Evolutionary conservation across 2,888 invertebrate genomes (phyloP).

Genomic region (Drosophila sordidula): DNA sequence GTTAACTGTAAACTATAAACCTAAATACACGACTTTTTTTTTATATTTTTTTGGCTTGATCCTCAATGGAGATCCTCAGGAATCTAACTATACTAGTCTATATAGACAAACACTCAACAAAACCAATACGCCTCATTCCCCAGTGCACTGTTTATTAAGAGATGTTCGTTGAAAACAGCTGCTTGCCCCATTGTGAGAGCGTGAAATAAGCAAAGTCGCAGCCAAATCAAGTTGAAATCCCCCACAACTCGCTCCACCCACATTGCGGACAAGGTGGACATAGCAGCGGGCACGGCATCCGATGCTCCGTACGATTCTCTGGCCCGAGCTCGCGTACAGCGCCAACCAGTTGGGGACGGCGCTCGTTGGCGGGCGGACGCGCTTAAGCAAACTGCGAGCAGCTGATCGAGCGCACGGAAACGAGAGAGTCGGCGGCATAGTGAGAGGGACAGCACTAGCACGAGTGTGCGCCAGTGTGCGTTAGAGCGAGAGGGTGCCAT

Average conservation of each 20-base stretch:
- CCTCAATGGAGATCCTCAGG: no score
- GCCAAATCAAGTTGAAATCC: conserved; percentile 45
- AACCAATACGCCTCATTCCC: no score
- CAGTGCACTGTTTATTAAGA: background rate
- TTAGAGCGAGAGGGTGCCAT: background rate
- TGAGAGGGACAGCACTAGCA: conserved; percentile 7
- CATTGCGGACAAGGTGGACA: conserved; percentile 16
- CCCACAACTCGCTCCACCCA: background rate
- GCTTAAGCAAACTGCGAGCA: conserved; percentile 20
- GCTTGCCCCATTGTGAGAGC: conserved; percentile 47
- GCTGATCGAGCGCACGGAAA: conserved; percentile 39
- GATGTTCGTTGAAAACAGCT: conserved; percentile 29
- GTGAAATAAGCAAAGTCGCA: conserved; percentile 59
- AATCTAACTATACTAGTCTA: no score
- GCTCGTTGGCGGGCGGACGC: conserved; percentile 70
- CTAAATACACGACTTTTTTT: no score
- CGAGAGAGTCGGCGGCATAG: conserved; percentile 23
- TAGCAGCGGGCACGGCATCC: background rate
- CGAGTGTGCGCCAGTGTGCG: background rate
- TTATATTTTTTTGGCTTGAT: no score
- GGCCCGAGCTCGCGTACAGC: conserved; percentile 16
- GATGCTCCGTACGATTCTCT: conserved; percentile 10
- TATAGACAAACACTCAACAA: no score
- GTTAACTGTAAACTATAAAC: no score
- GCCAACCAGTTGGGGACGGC: conserved; percentile 66